Conservation (phyloP, 2,888 invertebrate species). For the Petrophora chlorosata region DNA sequence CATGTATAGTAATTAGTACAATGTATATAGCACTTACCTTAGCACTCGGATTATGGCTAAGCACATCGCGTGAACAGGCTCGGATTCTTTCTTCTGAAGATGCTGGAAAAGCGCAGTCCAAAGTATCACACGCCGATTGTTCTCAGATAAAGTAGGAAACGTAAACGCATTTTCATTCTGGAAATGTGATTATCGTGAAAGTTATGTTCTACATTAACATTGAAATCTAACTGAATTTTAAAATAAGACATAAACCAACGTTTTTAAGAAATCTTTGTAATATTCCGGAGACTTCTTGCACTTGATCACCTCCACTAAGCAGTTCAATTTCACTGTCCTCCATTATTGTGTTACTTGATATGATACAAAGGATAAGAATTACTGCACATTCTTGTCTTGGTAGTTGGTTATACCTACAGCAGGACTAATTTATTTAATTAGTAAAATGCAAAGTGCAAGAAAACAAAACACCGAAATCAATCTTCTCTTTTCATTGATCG, state of each 20-base stretch:
- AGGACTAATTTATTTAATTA: too few relatives aligned
- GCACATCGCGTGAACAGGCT: conserved; percentile 78
- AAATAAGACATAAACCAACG: conserved; percentile 40
- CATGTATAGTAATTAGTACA: too few relatives aligned
- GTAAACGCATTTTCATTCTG: conserved; percentile 80
- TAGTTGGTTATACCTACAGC: too few relatives aligned
- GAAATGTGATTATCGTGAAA: conserved; percentile 37
- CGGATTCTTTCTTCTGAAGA: conserved; percentile 75
- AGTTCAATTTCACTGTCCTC: conserved; percentile 66
- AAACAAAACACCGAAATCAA: too few relatives aligned
- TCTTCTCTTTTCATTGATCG: too few relatives aligned
- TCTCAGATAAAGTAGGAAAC: conserved; percentile 85
- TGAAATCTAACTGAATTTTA: background rate
- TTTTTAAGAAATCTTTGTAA: conserved; percentile 59
- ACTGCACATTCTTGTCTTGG: too few relatives aligned
- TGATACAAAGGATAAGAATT: background rate
- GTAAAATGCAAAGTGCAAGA: too few relatives aligned
- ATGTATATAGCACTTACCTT: conserved; percentile 76
- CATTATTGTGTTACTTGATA: conserved; percentile 44
- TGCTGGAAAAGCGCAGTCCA: conserved; percentile 86
- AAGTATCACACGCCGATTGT: conserved; percentile 79
- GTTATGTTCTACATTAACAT: background rate
- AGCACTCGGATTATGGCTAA: conserved; percentile 86
- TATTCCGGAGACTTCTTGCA: conserved; percentile 51
- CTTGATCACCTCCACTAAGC: conserved; percentile 49